Conservation (phyloP, 1,140 invertebrate species). For the Lepidurus packardi region DNA sequence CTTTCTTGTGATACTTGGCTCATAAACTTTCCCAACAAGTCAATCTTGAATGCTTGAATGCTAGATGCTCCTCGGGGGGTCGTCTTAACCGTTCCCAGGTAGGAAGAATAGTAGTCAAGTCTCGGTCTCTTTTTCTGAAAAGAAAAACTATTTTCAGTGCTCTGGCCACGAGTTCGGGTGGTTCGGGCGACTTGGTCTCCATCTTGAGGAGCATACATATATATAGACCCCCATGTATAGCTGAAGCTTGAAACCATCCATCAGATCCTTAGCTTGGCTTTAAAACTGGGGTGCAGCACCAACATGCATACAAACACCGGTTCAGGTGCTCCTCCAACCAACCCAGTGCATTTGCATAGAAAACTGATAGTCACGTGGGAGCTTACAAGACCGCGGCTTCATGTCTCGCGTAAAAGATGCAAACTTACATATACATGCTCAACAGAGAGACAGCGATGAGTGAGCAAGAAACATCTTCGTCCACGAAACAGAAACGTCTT, state of each 20-base stretch:
- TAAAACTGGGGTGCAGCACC: not conserved
- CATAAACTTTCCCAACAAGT: constrained; percentile 19
- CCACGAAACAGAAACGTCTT: not conserved
- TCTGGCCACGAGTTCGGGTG: no score
- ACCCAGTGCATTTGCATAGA: not conserved
- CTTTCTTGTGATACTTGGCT: not conserved
- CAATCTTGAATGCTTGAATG: constrained; percentile 22
- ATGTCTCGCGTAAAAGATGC: not conserved
- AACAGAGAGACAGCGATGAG: not conserved
- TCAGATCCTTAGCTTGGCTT: not conserved
- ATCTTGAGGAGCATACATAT: not conserved
- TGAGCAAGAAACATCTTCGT: not conserved
- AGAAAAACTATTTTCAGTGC: not conserved
- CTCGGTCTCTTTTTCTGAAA: not conserved
- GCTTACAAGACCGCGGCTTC: not conserved
- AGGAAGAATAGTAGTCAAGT: not conserved
- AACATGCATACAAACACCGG: not conserved
- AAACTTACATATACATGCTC: not conserved
- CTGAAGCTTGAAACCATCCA: constrained; percentile 10
- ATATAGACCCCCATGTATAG: constrained; percentile 8
- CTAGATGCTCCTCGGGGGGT: constrained; percentile 7
- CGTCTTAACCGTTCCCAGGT: constrained; percentile 17
- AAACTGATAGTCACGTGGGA: constrained; percentile 21
- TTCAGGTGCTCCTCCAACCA: not conserved
- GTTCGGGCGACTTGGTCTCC: not conserved